Evolutionary conservation across 2,797 vertebrate species (phyloP).

Genomic region (Mallotus villosus): DNA sequence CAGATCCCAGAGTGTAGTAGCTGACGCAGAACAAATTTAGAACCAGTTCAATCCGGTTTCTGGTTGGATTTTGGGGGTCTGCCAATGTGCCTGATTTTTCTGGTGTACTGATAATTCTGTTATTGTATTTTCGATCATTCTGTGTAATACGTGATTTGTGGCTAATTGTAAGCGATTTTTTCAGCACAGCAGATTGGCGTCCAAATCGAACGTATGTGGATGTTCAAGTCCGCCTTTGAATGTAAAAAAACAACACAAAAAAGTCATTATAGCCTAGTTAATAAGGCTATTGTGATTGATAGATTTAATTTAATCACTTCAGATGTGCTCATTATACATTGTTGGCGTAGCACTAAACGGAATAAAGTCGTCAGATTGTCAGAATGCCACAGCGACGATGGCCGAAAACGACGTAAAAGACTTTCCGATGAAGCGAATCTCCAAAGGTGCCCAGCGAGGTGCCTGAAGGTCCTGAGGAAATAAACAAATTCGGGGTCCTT

Average conservation of each 20-base stretch:
- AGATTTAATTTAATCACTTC: not conserved
- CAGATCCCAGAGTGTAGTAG: constrained; percentile 6
- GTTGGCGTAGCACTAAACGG: not conserved
- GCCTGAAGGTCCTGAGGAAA: constrained; percentile 76
- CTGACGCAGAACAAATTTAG: constrained; percentile 48
- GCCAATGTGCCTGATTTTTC: constrained; percentile 47
- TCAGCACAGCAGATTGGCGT: not conserved
- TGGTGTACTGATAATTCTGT: constrained; percentile 10
- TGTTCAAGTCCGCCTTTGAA: constrained; percentile 1
- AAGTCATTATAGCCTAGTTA: not conserved
- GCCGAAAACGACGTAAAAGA: constrained; percentile 14
- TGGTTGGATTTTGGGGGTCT: constrained; percentile 49
- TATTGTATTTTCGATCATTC: constrained; percentile 8
- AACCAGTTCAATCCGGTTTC: constrained; percentile 52
- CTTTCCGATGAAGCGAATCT: constrained; percentile 5
- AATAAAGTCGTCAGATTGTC: not conserved
- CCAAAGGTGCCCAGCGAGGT: constrained; percentile 38
- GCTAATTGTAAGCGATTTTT: too few species aligned
- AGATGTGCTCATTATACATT: not conserved
- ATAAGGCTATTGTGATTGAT: not conserved
- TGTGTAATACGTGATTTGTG: too few species aligned
- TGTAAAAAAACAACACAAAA: not conserved
- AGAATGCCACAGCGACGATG: constrained; percentile 36
- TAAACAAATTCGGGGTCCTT: constrained; percentile 75
- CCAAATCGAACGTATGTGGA: not conserved